phyloP scores from a whole-genome alignment of 2,888 invertebrate species.

The Tetrapedia diversipes region DNA sequence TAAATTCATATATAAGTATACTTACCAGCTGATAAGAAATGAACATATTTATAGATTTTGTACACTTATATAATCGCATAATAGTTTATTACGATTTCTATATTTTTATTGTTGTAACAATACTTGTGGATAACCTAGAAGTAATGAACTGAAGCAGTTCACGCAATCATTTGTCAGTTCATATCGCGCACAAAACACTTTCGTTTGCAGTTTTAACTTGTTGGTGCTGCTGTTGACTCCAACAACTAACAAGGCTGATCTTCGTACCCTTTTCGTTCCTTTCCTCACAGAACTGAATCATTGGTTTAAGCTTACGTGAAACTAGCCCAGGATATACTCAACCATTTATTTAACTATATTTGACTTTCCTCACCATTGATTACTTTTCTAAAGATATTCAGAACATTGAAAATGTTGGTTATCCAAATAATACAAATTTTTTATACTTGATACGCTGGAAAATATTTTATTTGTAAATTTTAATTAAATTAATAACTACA shows the following conservation, averaged over 20 bases:
- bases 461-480: not conserved
- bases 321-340: slow-evolving; percentile 54
- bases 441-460: not conserved
- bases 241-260: slow-evolving; percentile 76
- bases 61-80: not conserved
- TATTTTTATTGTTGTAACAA: not conserved
- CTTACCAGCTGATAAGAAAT: not conserved
- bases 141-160: slow-evolving; percentile 31
- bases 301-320: slow-evolving; percentile 78
- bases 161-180: slow-evolving; percentile 52
- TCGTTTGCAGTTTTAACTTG: slow-evolving; percentile 81
- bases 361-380: too few relatives aligned
- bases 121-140: not conserved
- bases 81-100: not conserved
- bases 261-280: slow-evolving; percentile 76
- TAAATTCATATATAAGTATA: slow-evolving; percentile 7
- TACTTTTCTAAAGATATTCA: slow-evolving; percentile 7
- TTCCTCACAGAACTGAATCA: slow-evolving; percentile 67
- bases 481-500: not conserved
- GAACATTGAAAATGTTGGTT: not conserved
- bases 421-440: not conserved
- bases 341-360: slow-evolving; percentile 8
- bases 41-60: not conserved
- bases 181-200: slow-evolving; percentile 73
- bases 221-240: slow-evolving; percentile 82